A percentile compares a stretch with the other conserved stretches of the same genome.
Evolutionary conservation across 2,888 invertebrate species (phyloP).

Genomic region (Hemicrepidius hirtus): DNA sequence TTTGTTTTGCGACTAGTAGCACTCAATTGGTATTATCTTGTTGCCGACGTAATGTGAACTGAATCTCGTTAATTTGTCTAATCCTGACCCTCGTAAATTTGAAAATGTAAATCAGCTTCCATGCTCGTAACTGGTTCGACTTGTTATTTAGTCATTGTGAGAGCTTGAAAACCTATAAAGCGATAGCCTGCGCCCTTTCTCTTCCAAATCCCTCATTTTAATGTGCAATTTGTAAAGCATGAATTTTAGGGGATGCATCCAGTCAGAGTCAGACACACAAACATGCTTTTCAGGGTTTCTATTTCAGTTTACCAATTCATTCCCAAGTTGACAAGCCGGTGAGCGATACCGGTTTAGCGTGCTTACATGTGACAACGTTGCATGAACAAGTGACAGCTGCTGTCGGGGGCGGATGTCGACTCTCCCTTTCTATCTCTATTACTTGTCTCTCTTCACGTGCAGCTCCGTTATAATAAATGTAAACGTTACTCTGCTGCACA

Average conservation of each 20-base stretch:
- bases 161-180: slow-evolving; percentile 1
- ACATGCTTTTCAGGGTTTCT: slow-evolving; percentile 10
- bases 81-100: slow-evolving; percentile 10
- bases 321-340: slow-evolving; percentile 34
- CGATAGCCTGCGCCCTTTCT: too few species aligned
- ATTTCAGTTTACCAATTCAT: slow-evolving; percentile 30
- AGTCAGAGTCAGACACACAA: too few species aligned
- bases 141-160: slow-evolving; percentile 8
- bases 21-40: not conserved
- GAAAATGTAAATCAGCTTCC: slow-evolving; percentile 10
- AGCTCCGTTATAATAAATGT: not conserved
- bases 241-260: slow-evolving; percentile 18
- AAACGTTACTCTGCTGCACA: slow-evolving; percentile 23
- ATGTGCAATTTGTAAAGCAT: too few species aligned
- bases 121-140: slow-evolving; percentile 4
- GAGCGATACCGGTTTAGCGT: slow-evolving; percentile 46
- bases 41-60: slow-evolving; percentile 10
- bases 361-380: slow-evolving; percentile 53
- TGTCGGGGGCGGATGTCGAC: slow-evolving; percentile 23
- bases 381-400: slow-evolving; percentile 53
- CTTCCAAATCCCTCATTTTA: not conserved
- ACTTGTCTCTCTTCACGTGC: slow-evolving; percentile 1
- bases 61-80: slow-evolving; percentile 11
- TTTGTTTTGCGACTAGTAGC: too few species aligned
- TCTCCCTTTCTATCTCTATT: not conserved